Evolutionary conservation across 2,113 vertebrate genomes (phyloP), one percentile per base, ranked within the genome.

Genomic region (Rattus norvegicus): DNA sequence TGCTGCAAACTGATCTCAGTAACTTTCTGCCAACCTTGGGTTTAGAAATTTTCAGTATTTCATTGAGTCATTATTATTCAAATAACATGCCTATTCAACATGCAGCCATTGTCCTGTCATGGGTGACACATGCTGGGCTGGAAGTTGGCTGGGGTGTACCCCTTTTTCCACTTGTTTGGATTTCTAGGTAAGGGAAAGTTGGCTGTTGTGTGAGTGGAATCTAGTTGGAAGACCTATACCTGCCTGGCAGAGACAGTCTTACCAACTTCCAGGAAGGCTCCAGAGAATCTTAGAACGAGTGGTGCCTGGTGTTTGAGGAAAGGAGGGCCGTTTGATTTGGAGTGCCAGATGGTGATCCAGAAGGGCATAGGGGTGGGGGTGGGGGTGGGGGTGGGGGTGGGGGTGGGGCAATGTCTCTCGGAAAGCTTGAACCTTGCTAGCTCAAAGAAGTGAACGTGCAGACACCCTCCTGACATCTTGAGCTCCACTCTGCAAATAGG

Each of bases 151-250:
- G n/a, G 17, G 80, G 63, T 10, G 75, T 75, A 8, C 36, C 85
- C 49, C 9, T 87, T 88, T 96, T 88, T n/a, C 47, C 39, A 77
- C 81, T 67, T 20, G 73, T 92, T 90, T 63, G 85, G 81, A 81
- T 93, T 83, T 96, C 77, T 49, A 86, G 96, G 70, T 87, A 80
- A 90, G 90, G 36, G 73, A 72, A 91, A 65, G 63, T 59, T 73
- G 77, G 89, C 59, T 70, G 47, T 3, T 12, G 19, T 0, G 0
- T 70, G 54, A 49, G 49, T 67, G 84, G 89, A 87, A 91, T 91
- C 80, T 84, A 59, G 10, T 83, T 33, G 88, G 88, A 92, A 84
- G 39, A 70, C 22, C 26, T 11, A 22, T n/a, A 22, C 84, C 73
- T 67, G 26, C 33, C 43, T 67, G 90, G 26, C 20, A 70, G 56